A percentile compares a stretch with the other conserved stretches of the same genome.
Evolutionary conservation across 2,888 invertebrate species (phyloP).

Genomic region (Nasonovia ribisnigri): DNA sequence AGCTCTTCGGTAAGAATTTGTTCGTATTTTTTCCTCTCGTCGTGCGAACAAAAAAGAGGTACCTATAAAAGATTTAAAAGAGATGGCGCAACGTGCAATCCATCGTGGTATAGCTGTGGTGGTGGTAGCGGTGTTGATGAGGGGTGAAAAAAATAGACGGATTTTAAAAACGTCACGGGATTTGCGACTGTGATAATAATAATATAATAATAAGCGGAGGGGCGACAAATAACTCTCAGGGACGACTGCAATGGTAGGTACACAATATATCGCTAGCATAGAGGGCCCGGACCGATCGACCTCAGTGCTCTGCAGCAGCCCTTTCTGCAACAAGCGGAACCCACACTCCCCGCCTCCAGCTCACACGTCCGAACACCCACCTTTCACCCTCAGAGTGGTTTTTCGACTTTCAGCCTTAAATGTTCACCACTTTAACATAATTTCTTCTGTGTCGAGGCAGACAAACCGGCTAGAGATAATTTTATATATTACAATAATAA

Average conservation of each 20-base stretch:
- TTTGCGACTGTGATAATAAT: not conserved
- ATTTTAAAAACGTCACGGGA: not conserved
- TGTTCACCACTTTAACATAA: not conserved
- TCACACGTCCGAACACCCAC: too few species aligned
- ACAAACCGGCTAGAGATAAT: not conserved
- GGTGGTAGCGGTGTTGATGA: not conserved
- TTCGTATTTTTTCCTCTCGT: not conserved
- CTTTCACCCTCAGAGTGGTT: not conserved
- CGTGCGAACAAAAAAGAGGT: not conserved
- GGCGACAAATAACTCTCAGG: not conserved
- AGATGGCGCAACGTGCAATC: not conserved
- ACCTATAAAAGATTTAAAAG: not conserved
- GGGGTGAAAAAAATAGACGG: not conserved
- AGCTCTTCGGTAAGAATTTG: not conserved
- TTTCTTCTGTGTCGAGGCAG: not conserved
- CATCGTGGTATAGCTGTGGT: too few species aligned
- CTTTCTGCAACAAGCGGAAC: conserved; percentile 9
- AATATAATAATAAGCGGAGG: not conserved
- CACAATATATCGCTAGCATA: not conserved
- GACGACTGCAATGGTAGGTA: not conserved
- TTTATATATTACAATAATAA: not conserved
- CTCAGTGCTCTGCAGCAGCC: not conserved
- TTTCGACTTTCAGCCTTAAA: not conserved
- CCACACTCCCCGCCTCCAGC: not conserved
- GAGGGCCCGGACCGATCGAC: not conserved